These are phyloP conservation scores for Osmoderma eremita DNA, from an alignment of 2,888 invertebrate species.

Conservation along the genomic window DNA sequence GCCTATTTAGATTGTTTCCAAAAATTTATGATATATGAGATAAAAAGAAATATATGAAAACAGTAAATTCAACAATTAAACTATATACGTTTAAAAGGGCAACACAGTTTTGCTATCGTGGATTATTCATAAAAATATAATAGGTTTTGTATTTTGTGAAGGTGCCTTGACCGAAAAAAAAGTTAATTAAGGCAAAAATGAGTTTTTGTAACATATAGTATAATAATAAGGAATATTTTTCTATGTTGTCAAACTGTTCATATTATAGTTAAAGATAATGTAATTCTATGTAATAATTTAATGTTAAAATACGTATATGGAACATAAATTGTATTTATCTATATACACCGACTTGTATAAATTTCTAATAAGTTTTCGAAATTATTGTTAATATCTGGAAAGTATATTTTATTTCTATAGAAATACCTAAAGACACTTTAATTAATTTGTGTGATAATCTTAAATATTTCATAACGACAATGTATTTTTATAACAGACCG, in stretches of 20 bases:
- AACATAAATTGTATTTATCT: neutral
- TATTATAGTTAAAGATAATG: constrained; percentile 51
- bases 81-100: constrained; percentile 9
- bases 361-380: neutral
- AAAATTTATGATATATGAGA: constrained; percentile 27
- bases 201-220: constrained; percentile 75
- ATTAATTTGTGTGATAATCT: constrained; percentile 17
- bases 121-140: constrained; percentile 30
- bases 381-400: constrained; percentile 3
- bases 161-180: constrained; percentile 64
- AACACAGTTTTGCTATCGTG: constrained; percentile 40
- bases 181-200: constrained; percentile 72
- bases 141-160: constrained; percentile 60
- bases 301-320: constrained; percentile 12
- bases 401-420: constrained; percentile 13
- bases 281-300: constrained; percentile 52
- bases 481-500: constrained; percentile 1
- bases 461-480: neutral
- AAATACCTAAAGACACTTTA: neutral
- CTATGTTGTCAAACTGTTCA: constrained; percentile 71
- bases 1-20: constrained; percentile 35
- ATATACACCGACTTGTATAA: neutral
- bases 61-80: constrained; percentile 11
- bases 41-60: constrained; percentile 30
- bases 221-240: constrained; percentile 71